Percentiles rank a stretch among this genome's conserved stretches.
Conservation (phyloP, 2,797 vertebrate genomes). For the Uromys caudimaculatus region DNA sequence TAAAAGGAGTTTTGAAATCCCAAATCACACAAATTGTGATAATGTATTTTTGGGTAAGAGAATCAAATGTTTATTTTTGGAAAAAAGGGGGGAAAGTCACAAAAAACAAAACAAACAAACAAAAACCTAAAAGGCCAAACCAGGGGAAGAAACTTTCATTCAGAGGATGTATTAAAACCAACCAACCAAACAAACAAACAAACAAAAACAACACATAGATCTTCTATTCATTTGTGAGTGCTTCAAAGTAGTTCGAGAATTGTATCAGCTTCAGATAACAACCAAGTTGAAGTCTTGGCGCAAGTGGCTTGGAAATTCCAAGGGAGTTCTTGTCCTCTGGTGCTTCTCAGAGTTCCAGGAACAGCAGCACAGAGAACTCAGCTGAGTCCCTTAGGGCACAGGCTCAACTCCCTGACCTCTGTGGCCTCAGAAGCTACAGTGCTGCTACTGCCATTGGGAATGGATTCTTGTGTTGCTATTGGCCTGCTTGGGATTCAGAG, state of each 20-base stretch:
- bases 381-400: conserved; percentile 41
- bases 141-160: conserved; percentile 59
- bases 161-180: neutral
- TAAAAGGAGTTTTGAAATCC: conserved; percentile 70
- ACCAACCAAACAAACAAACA: neutral
- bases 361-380: conserved; percentile 15
- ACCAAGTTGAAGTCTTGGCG: neutral
- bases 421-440: conserved; percentile 48
- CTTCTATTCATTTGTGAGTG: conserved; percentile 1
- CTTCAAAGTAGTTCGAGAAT: conserved; percentile 72
- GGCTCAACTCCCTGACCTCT: conserved; percentile 69
- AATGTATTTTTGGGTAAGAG: conserved; percentile 72
- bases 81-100: accelerated
- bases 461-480: conserved; percentile 27
- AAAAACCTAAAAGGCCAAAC: conserved; percentile 43
- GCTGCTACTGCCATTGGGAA: conserved; percentile 11
- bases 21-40: conserved; percentile 3
- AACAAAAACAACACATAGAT: neutral
- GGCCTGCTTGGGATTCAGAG: conserved; percentile 54
- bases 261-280: conserved; percentile 66
- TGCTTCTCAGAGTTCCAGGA: conserved; percentile 65
- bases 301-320: conserved; percentile 48
- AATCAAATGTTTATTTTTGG: neutral
- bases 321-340: conserved; percentile 28
- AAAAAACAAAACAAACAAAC: neutral